Evolutionary conservation across 64 coral and sea anemone genomes (phyloP).

Genomic region (Astreopora myriophthalma): DNA sequence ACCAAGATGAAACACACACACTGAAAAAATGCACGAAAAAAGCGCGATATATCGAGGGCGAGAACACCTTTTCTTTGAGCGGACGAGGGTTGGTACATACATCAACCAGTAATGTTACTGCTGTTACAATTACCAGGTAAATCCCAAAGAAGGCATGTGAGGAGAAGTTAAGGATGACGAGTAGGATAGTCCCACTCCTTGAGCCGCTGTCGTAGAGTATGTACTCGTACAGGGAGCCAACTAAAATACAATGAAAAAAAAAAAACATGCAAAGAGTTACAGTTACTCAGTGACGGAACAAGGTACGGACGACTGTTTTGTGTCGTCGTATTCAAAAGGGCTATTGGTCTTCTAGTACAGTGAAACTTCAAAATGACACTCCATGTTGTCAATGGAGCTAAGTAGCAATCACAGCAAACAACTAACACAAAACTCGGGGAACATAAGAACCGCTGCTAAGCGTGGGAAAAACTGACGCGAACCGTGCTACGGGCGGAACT

Average conservation of each 20-base stretch:
- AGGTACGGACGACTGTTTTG: no score
- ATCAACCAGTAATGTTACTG: constrained; percentile 28
- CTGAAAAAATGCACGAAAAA: constrained; percentile 36
- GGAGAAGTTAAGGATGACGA: constrained; percentile 65
- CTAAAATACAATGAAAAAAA: constrained; percentile 40
- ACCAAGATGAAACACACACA: constrained; percentile 60
- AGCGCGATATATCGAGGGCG: constrained; percentile 22
- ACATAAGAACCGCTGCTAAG: no score
- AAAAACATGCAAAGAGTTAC: neutral
- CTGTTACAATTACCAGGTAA: constrained; percentile 50
- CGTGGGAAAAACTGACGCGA: no score
- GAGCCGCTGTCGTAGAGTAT: constrained; percentile 52
- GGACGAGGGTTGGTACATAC: neutral
- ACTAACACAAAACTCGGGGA: no score
- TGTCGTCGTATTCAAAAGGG: no score
- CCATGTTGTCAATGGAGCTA: no score
- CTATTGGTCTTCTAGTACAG: no score
- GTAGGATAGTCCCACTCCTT: constrained; percentile 10
- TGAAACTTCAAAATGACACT: no score
- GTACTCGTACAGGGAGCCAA: constrained; percentile 62
- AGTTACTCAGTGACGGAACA: neutral
- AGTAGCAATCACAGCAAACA: no score
- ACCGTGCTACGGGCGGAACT: no score
- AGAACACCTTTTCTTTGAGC: neutral
- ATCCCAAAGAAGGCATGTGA: constrained; percentile 78